Percentiles rank a stretch among this genome's conserved stretches.
These are phyloP conservation scores for Prionailurus viverrinus DNA, from an alignment of 2,113 vertebrate genomes.

Conservation along the genomic window DNA sequence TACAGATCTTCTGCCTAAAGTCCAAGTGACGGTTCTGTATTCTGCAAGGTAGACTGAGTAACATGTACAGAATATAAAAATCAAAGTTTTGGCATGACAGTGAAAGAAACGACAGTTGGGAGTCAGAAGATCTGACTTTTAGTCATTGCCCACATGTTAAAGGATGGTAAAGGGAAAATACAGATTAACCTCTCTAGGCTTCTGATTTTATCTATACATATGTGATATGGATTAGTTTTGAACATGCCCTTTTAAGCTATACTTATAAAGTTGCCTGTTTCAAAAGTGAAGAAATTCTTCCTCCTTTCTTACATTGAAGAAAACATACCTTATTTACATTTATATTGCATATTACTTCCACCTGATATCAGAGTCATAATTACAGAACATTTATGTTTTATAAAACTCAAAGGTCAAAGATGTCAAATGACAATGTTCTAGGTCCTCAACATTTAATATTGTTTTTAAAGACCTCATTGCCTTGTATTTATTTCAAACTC, in stretches of 20 bases:
- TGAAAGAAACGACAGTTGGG: not conserved
- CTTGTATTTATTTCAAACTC: not conserved
- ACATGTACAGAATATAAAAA: not conserved
- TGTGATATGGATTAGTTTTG: constrained; percentile 32
- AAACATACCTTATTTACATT: not conserved
- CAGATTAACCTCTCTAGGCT: not conserved
- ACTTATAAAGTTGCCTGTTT: constrained; percentile 11
- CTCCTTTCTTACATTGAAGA: not conserved
- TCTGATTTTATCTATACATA: not conserved
- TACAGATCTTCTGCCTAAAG: not conserved
- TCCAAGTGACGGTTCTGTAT: not conserved
- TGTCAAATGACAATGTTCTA: not conserved
- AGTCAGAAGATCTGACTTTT: not conserved
- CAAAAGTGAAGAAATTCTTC: not conserved
- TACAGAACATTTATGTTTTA: not conserved
- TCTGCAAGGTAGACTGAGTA: not conserved
- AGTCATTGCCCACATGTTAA: not conserved
- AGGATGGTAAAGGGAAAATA: not conserved
- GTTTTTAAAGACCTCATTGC: not conserved
- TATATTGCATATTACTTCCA: not conserved
- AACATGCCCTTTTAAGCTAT: not conserved
- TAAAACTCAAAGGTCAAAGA: constrained; percentile 25
- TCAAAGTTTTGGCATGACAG: not conserved
- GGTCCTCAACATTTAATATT: not conserved
- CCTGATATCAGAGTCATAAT: not conserved